Conservation (phyloP, 2,113 vertebrate genomes). For the Dasyurus viverrinus region DNA sequence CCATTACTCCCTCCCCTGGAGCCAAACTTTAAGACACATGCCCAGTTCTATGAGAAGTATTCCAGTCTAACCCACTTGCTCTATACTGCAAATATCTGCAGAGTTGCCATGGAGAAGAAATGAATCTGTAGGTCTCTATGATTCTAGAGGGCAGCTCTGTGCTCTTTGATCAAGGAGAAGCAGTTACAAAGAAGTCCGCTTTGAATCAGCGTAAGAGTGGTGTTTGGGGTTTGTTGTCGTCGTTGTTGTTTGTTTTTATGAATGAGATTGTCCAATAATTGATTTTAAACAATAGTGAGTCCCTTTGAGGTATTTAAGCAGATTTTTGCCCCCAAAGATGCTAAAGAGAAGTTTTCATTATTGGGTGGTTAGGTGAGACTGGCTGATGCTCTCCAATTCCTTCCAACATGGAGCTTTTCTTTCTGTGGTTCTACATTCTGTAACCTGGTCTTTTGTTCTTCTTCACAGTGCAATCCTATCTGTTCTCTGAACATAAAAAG, state of each 20-base stretch:
- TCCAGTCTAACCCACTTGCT: background rate
- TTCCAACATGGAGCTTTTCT: background rate
- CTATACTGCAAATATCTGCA: background rate
- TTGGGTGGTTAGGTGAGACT: background rate
- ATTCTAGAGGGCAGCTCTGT: background rate
- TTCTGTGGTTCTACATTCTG: background rate
- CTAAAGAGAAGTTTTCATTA: background rate
- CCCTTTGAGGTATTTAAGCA: background rate
- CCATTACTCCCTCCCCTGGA: background rate
- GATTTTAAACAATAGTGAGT: background rate
- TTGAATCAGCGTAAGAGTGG: background rate
- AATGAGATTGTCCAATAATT: background rate
- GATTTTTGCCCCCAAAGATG: background rate
- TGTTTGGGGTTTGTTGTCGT: background rate
- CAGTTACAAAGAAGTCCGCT: background rate
- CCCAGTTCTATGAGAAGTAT: background rate
- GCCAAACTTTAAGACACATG: background rate
- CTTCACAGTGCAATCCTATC: background rate
- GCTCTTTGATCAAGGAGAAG: background rate
- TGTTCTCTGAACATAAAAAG: background rate
- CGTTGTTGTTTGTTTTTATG: background rate
- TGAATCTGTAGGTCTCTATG: background rate
- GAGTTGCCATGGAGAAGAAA: background rate
- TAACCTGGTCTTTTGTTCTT: background rate
- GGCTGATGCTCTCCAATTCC: no score